Evolutionary conservation across 1,140 invertebrate genomes (phyloP).

Genomic region (Drosophila parvula): DNA sequence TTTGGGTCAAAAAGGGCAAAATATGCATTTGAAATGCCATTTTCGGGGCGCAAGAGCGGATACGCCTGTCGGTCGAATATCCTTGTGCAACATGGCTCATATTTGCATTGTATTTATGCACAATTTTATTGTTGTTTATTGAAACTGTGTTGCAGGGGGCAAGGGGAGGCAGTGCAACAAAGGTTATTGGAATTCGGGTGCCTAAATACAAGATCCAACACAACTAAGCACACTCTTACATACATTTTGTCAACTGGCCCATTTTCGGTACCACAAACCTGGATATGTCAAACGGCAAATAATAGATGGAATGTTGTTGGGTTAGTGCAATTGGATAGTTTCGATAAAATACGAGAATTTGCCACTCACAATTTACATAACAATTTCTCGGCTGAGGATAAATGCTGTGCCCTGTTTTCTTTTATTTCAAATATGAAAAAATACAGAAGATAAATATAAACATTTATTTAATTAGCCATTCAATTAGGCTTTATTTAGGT

Average conservation of each 20-base stretch:
- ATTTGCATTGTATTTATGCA: constrained; percentile 74
- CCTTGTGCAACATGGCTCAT: constrained; percentile 38
- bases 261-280: constrained; percentile 36
- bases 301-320: constrained; percentile 14
- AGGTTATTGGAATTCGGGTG: constrained; percentile 46
- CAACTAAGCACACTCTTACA: constrained; percentile 39
- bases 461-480: background rate
- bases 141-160: constrained; percentile 20
- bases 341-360: constrained; percentile 20
- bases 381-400: constrained; percentile 1
- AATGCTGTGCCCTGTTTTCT: background rate
- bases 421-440: background rate
- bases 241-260: constrained; percentile 34
- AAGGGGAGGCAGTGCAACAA: constrained; percentile 17
- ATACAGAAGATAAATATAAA: no score
- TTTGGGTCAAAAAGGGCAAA: constrained; percentile 4
- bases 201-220: constrained; percentile 44
- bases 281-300: constrained; percentile 23
- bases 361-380: constrained; percentile 4
- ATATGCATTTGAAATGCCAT: constrained; percentile 45
- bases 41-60: constrained; percentile 20
- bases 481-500: background rate
- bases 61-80: constrained; percentile 42
- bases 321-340: constrained; percentile 6
- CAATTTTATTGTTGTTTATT: constrained; percentile 69